Conservation (phyloP, 2,113 vertebrate species). For the Onychostoma macrolepis region DNA sequence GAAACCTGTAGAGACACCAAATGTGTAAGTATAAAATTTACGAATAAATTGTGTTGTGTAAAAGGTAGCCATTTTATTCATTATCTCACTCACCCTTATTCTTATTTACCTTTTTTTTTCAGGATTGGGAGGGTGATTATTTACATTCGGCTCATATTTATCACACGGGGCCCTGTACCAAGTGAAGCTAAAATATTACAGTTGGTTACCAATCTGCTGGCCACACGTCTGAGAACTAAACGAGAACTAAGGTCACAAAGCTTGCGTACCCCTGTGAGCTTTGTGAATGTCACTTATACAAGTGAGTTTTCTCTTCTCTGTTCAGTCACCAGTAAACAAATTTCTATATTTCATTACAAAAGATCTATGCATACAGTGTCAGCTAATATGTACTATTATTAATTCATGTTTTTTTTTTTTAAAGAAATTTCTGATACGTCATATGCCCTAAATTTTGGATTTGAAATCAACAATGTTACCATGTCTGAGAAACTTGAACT, state of each 20-base stretch:
- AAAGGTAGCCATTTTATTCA: background rate
- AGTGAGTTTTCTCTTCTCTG: slow-evolving; percentile 28
- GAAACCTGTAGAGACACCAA: background rate
- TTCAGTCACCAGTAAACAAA: background rate
- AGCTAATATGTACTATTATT: background rate
- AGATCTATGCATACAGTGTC: background rate
- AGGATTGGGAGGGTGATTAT: slow-evolving; percentile 47
- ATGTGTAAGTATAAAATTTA: background rate
- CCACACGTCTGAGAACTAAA: slow-evolving; percentile 10
- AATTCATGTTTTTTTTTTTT: background rate
- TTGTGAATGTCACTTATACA: slow-evolving; percentile 35
- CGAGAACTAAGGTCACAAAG: background rate
- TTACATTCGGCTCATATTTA: slow-evolving; percentile 48
- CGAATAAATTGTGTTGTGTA: background rate
- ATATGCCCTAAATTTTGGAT: slow-evolving; percentile 42
- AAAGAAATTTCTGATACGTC: slow-evolving; percentile 33
- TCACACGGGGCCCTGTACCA: slow-evolving; percentile 38
- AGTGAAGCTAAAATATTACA: slow-evolving; percentile 20
- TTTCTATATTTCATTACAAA: background rate
- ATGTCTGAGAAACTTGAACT: slow-evolving; percentile 21
- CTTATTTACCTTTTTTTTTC: background rate
- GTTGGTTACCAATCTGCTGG: slow-evolving; percentile 30
- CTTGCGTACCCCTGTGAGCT: slow-evolving; percentile 33
- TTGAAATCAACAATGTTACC: slow-evolving; percentile 42
- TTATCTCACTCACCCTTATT: background rate